Conservation (phyloP, 2,797 vertebrate species). For the Myioborus melanocephalus region DNA sequence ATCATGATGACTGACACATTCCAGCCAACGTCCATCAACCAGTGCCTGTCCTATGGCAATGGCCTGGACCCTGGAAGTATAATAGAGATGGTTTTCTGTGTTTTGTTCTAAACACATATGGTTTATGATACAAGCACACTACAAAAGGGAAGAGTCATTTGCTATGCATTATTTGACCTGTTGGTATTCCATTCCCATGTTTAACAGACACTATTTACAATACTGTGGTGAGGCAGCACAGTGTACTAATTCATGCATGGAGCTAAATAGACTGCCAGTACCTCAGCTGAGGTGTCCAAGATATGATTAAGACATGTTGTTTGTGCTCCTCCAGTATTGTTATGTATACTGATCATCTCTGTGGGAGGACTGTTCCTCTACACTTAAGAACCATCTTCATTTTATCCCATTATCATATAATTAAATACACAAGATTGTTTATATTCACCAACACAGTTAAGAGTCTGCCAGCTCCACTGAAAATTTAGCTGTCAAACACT, state of each 20-base stretch:
- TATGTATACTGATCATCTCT: not conserved
- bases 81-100: not conserved
- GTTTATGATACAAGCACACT: not conserved
- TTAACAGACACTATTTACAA: not conserved
- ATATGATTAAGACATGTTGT: not conserved
- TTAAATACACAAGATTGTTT: not conserved
- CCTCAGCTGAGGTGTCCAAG: not conserved
- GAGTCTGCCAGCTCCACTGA: not conserved
- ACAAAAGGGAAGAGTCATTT: not conserved
- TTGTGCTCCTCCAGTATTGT: not conserved
- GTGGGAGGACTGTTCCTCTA: not conserved
- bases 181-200: not conserved
- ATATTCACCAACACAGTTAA: not conserved
- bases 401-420: not conserved
- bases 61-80: constrained; percentile 86
- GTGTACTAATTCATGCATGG: not conserved
- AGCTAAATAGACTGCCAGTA: not conserved
- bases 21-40: constrained; percentile 95
- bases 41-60: constrained; percentile 96
- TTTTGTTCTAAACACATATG: not conserved
- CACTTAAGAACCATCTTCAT: not conserved
- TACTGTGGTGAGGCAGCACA: not conserved
- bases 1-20: constrained; percentile 95
- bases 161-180: not conserved
- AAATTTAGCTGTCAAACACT: not conserved